phyloP scores from a whole-genome alignment of 2,797 vertebrate species.

The Dromococcyx pavoninus region DNA sequence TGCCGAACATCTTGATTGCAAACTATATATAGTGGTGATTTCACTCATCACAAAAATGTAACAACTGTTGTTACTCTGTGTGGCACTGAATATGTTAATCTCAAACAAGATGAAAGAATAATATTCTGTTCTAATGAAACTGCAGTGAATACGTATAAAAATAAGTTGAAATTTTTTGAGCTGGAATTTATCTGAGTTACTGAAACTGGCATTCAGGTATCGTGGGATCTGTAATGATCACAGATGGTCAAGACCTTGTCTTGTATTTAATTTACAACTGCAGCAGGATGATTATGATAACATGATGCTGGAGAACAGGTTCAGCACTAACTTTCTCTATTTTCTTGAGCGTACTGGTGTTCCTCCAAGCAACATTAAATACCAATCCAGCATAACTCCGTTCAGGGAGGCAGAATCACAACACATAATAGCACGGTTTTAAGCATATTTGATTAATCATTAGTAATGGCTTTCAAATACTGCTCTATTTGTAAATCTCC shows the following conservation, averaged over 20 bases:
- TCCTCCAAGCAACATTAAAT: not conserved
- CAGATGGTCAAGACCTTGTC: not conserved
- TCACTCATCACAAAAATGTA: not conserved
- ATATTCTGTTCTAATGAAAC: not conserved
- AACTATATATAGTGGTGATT: not conserved
- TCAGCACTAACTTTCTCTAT: not conserved
- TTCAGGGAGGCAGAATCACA: not conserved
- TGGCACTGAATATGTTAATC: not conserved
- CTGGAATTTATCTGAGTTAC: not conserved
- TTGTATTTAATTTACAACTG: not conserved
- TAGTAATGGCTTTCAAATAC: not conserved
- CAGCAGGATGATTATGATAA: not conserved
- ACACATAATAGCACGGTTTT: not conserved
- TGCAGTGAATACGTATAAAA: not conserved
- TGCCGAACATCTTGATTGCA: not conserved
- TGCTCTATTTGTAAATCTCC: not conserved
- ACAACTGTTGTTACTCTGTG: not conserved
- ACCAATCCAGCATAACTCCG: not conserved
- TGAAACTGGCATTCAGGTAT: not conserved
- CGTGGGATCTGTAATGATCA: not conserved
- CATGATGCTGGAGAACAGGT: not conserved
- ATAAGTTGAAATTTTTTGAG: not conserved
- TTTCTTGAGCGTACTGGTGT: not conserved
- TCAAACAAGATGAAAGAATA: not conserved
- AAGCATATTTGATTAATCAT: not conserved